These are phyloP conservation scores for Gallinago solitaria DNA, from an alignment of 2,797 vertebrate species.

Conservation along the genomic window DNA sequence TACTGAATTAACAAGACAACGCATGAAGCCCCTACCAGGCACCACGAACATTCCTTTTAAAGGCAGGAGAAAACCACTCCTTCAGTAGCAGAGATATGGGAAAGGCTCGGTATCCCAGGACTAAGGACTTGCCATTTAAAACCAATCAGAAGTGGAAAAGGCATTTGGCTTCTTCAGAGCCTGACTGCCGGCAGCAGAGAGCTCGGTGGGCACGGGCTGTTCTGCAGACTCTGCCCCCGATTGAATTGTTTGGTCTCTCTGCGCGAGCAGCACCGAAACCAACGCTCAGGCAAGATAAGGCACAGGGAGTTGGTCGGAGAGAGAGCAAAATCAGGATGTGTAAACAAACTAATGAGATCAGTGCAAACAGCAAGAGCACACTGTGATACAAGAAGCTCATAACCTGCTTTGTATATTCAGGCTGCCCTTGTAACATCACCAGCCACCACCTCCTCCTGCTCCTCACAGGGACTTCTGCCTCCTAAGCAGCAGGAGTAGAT, in stretches of 20 bases:
- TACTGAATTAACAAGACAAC: neutral
- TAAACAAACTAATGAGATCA: constrained; percentile 42
- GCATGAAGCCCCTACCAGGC: neutral
- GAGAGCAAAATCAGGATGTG: neutral
- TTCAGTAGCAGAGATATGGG: fast-evolving
- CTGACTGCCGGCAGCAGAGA: neutral
- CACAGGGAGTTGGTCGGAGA: neutral
- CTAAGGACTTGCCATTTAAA: neutral
- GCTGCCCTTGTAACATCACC: neutral
- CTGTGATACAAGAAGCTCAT: neutral
- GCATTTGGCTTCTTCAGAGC: neutral
- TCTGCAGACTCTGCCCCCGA: neutral
- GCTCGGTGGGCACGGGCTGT: neutral
- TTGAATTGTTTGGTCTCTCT: neutral
- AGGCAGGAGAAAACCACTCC: neutral
- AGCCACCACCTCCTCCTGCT: neutral
- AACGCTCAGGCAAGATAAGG: neutral
- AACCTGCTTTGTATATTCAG: neutral
- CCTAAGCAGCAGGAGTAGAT: neutral
- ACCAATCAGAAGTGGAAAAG: neutral
- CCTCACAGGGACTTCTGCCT: neutral
- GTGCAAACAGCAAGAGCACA: neutral
- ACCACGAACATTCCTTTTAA: neutral
- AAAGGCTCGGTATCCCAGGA: neutral
- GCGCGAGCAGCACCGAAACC: neutral